Evolutionary conservation across 2,113 vertebrate genomes (phyloP), one percentile per base, ranked within the genome.

Genomic region (Phylloscopus trochiloides): DNA sequence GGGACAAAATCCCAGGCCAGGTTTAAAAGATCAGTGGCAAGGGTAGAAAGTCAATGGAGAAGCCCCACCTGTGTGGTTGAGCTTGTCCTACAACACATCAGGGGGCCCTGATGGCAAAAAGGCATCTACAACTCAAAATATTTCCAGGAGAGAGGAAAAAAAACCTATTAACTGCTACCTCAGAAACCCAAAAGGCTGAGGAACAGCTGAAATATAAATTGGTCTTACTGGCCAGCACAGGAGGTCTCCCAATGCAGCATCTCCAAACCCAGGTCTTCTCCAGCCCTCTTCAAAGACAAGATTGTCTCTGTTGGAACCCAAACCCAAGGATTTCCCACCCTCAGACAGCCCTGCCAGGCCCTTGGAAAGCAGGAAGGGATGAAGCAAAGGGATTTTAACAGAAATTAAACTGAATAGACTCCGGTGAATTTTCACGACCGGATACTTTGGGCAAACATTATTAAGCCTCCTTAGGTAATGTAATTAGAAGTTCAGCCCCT

Each of bases 381-480:
- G 50, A 89, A 95, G 62, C 2, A 1, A 72, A 25, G 24, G 81
- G 73, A 83, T 88, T 92, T 71, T 5, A 1, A 32, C 36, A 93
- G 81, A 90, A 93, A 95, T 92, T 54, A 79, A 88, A 86, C 24
- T 55, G 63, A 93, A 88, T 66, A 88, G 50, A 55, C 47, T 79
- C 71, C 0, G 5, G 71, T 70, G 92, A 90, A 86, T 93, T 88
- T 76, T 83, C 51, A 83, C 0, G 0, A 51, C 31, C 14, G 83
- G 72, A 92, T 92, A 70, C 78, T 94, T 92, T 54, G 40, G 63
- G 67, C 68, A 96, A 93, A 94, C 47, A 87, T 90, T 79, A 94
- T 91, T 93, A 94, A 96, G 50, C 45, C 63, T 93, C 62, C 90
- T 58, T 66, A 58, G 50, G 59, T 57, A 95, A 95, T 12, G 55